These are phyloP conservation scores for Eidolon dupreanum DNA, from an alignment of 2,797 vertebrate genomes.

Conservation along the genomic window DNA sequence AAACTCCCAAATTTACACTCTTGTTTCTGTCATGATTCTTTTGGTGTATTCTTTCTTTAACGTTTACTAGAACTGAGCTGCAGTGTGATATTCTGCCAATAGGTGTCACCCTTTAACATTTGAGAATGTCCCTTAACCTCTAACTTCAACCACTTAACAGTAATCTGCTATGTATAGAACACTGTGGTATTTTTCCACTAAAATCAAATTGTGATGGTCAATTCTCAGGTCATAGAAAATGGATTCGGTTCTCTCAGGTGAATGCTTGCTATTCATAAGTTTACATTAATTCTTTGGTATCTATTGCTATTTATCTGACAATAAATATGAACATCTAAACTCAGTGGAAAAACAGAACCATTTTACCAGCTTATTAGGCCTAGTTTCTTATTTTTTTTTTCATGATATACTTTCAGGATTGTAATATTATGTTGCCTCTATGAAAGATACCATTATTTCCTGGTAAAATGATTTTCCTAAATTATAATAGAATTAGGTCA, in stretches of 20 bases:
- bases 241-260: background rate
- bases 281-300: background rate
- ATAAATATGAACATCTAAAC: background rate
- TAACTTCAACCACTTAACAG: background rate
- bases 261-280: background rate
- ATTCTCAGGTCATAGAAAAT: background rate
- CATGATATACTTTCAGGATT: background rate
- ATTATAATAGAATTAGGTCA: background rate
- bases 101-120: constrained; percentile 47
- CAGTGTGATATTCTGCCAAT: constrained; percentile 6
- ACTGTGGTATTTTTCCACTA: background rate
- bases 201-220: background rate
- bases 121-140: background rate
- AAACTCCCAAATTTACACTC: background rate
- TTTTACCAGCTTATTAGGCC: background rate
- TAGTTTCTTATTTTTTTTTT: background rate
- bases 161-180: background rate
- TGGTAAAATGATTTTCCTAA: constrained; percentile 21
- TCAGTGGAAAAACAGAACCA: background rate
- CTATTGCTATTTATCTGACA: background rate
- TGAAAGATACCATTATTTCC: constrained; percentile 1
- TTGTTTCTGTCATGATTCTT: background rate
- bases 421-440: background rate
- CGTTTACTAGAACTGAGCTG: constrained; percentile 53
- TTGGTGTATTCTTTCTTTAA: background rate